These are phyloP conservation scores for Drosophila ustulata DNA, from an alignment of 2,888 invertebrate species.

Conservation along the genomic window DNA sequence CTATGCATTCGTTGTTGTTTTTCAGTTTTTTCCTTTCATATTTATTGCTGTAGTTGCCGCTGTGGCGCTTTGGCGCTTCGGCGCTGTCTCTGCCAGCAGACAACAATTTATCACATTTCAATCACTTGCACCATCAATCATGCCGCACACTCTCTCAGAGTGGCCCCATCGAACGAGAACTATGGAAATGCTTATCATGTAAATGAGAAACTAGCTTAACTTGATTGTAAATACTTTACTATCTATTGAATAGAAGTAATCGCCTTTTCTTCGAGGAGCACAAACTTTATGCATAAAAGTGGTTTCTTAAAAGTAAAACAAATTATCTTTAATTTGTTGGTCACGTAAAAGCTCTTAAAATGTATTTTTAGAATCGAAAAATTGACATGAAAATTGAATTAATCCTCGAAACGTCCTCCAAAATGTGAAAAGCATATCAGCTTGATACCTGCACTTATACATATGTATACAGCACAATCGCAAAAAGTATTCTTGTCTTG, in stretches of 20 bases:
- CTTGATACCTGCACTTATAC: too few relatives aligned
- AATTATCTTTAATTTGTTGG: neutral
- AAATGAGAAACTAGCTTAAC: conserved; percentile 25
- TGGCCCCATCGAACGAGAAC: conserved; percentile 30
- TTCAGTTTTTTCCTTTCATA: conserved; percentile 27
- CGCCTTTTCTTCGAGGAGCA: too few relatives aligned
- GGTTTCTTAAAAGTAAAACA: neutral
- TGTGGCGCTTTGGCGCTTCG: conserved; percentile 29
- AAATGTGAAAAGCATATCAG: too few relatives aligned
- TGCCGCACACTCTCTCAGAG: conserved; percentile 52
- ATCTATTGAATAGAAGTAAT: conserved; percentile 15
- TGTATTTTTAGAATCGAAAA: neutral
- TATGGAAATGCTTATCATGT: conserved; percentile 27
- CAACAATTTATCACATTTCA: conserved; percentile 76
- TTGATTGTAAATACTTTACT: neutral
- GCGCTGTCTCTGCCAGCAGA: conserved; percentile 54
- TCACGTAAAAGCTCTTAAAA: conserved; percentile 1
- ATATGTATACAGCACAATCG: too few relatives aligned
- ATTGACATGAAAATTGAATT: neutral
- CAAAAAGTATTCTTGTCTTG: too few relatives aligned
- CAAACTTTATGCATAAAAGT: too few relatives aligned
- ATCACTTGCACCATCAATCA: conserved; percentile 74
- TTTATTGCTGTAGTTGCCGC: conserved; percentile 34
- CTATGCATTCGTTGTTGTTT: conserved; percentile 16
- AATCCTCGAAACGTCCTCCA: too few relatives aligned